These are phyloP conservation scores for Anticlea derivata DNA, from an alignment of 2,888 invertebrate species.

Conservation along the genomic window DNA sequence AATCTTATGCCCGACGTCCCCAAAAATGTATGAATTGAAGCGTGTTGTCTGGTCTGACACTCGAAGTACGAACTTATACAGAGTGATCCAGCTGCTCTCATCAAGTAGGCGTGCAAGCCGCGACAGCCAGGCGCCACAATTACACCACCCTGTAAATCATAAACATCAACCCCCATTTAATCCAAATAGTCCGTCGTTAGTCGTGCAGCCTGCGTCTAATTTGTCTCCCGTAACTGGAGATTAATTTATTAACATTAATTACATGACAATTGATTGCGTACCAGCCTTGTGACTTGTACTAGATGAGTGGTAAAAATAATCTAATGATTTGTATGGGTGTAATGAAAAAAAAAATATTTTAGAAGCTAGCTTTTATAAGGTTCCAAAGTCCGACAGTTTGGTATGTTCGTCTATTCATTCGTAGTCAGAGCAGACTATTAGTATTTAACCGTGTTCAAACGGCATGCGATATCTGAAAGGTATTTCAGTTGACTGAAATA, in stretches of 20 bases:
- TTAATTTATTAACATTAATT: slow-evolving; percentile 83
- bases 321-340: neutral
- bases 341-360: no score
- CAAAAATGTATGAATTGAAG: no score
- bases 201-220: slow-evolving; percentile 82
- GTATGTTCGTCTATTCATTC: no score
- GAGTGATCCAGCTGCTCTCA: slow-evolving; percentile 20
- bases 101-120: slow-evolving; percentile 43
- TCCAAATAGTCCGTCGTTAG: slow-evolving; percentile 83
- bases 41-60: neutral
- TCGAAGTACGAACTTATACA: neutral
- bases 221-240: slow-evolving; percentile 81
- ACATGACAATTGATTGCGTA: slow-evolving; percentile 67
- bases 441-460: no score
- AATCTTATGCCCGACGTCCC: no score
- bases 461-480: no score
- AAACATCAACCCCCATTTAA: slow-evolving; percentile 84
- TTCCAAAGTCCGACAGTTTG: no score
- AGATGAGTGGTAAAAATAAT: slow-evolving; percentile 1
- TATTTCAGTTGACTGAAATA: no score
- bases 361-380: no score
- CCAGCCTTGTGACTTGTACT: slow-evolving; percentile 31
- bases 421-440: no score
- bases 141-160: slow-evolving; percentile 82
- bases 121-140: slow-evolving; percentile 80